These are phyloP conservation scores for Holothuria glaberrima DNA, from an alignment of 35 echinoderm and acorn worm genomes.

Conservation along the genomic window DNA sequence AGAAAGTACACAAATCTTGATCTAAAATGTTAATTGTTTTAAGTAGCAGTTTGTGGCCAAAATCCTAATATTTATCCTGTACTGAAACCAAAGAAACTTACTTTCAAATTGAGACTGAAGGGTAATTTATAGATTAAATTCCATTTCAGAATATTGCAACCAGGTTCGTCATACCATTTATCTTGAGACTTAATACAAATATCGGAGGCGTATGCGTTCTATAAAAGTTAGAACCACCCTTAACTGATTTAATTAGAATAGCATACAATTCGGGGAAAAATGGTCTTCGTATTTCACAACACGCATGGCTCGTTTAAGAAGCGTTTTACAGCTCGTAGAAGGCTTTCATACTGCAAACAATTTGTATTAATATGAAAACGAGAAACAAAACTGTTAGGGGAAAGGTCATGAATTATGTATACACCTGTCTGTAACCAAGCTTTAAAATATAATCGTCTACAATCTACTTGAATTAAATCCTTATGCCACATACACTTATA, in stretches of 20 bases:
- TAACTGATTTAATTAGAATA: constrained; percentile 14
- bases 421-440: not conserved
- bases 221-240: constrained; percentile 4
- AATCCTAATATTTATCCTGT: constrained; percentile 24
- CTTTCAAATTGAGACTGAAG: not conserved
- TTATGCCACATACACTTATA: constrained; percentile 7
- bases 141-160: not conserved
- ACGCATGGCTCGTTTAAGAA: not conserved
- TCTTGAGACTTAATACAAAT: constrained; percentile 13
- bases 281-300: not conserved
- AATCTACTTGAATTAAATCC: not conserved
- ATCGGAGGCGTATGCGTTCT: not conserved
- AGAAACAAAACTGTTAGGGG: not conserved
- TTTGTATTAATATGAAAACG: not conserved
- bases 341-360: not conserved
- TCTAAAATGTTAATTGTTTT: not conserved
- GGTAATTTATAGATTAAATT: constrained; percentile 37
- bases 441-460: not conserved
- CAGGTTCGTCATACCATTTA: constrained; percentile 20
- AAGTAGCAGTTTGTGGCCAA: constrained; percentile 13
- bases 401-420: not conserved
- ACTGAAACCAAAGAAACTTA: not conserved
- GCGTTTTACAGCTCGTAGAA: not conserved
- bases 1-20: constrained; percentile 1
- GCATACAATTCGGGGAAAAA: not conserved